Evolutionary conservation across 2,888 invertebrate species (phyloP).

Genomic region (Tupiocoris notatus): DNA sequence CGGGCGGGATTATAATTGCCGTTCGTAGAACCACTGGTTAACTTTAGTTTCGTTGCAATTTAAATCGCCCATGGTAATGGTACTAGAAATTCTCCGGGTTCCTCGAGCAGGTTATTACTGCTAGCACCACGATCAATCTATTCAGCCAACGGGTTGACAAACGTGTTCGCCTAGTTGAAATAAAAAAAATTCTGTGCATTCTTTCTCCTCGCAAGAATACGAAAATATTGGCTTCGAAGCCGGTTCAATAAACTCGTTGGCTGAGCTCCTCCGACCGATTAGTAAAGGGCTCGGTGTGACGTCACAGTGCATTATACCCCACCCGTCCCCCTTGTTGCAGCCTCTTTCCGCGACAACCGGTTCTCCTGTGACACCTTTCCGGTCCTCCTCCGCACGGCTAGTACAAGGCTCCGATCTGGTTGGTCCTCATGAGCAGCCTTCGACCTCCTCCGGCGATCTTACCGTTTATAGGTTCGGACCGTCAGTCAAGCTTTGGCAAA

Average conservation of each 20-base stretch:
- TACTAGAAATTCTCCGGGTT: no score
- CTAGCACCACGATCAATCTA: no score
- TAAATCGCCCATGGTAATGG: no score
- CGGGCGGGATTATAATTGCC: no score
- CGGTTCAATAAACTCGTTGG: constrained; percentile 22
- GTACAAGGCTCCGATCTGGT: neutral
- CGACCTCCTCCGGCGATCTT: constrained; percentile 1
- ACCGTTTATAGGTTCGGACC: neutral
- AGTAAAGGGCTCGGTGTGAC: constrained; percentile 16
- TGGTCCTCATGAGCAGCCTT: neutral
- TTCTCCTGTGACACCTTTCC: neutral
- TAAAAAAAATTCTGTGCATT: no score
- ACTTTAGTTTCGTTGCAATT: no score
- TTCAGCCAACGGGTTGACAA: no score
- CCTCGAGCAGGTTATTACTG: no score
- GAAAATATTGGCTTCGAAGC: neutral
- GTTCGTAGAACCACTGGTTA: no score
- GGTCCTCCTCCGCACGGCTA: neutral
- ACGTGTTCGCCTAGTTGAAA: no score
- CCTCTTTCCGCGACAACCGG: constrained; percentile 11
- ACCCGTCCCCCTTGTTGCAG: neutral
- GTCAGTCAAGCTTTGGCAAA: neutral
- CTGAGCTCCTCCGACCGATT: constrained; percentile 17
- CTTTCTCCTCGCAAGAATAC: no score
- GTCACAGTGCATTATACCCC: constrained; percentile 34